A percentile compares a stretch with the other conserved stretches of the same genome.
Evolutionary conservation across 2,888 invertebrate genomes (phyloP).

Genomic region (Zygaena filipendulae): DNA sequence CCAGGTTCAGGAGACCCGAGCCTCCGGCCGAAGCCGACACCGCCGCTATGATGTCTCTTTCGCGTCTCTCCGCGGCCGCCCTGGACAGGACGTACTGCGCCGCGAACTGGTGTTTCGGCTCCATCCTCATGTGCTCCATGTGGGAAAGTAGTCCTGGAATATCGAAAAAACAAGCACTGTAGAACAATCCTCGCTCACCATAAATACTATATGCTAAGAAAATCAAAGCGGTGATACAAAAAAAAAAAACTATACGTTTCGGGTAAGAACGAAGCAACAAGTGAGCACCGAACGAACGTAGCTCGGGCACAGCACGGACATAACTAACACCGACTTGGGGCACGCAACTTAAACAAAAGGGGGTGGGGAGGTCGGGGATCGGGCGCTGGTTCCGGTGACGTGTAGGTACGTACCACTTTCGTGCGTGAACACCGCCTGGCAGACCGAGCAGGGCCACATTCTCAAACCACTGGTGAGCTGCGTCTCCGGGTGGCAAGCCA

Average conservation of each 20-base stretch:
- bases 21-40: constrained; percentile 73
- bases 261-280: too few species aligned
- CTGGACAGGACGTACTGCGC: constrained; percentile 92
- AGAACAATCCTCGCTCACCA: too few species aligned
- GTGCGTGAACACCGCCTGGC: constrained; percentile 94
- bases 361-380: too few species aligned
- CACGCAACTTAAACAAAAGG: too few species aligned
- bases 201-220: too few species aligned
- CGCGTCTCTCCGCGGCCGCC: constrained; percentile 90
- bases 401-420: constrained; percentile 92
- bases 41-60: constrained; percentile 81
- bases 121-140: constrained; percentile 98
- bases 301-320: too few species aligned
- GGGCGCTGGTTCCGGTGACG: too few species aligned
- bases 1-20: constrained; percentile 74
- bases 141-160: constrained; percentile 87
- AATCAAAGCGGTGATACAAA: too few species aligned
- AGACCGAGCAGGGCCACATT: constrained; percentile 97
- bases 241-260: too few species aligned
- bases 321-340: too few species aligned
- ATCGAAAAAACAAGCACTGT: too few species aligned
- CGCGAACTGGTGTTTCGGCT: constrained; percentile 95
- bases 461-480: constrained; percentile 87
- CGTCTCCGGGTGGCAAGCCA: constrained; percentile 94
- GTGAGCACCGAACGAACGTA: too few species aligned